Evolutionary conservation across 1,140 invertebrate species (phyloP).

Genomic region (Cheumatopsyche charites): DNA sequence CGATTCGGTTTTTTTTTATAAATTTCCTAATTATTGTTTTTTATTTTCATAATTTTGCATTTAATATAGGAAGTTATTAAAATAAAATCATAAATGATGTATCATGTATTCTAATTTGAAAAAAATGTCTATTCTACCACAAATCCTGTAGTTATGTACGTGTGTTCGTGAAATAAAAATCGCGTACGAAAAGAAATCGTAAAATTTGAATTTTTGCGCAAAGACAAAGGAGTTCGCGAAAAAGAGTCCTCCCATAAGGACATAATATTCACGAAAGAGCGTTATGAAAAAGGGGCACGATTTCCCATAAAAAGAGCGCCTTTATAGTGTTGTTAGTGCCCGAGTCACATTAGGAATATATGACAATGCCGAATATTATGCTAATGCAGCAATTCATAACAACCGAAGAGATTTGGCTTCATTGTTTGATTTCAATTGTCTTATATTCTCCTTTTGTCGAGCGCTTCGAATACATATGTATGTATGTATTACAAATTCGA

Average conservation of each 20-base stretch:
- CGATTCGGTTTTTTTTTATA: too few species aligned
- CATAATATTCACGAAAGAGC: slow-evolving; percentile 5
- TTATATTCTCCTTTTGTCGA: slow-evolving; percentile 28
- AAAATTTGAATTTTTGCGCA: slow-evolving; percentile 21
- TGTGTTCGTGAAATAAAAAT: too few species aligned
- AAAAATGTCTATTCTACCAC: not conserved
- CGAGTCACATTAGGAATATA: slow-evolving; percentile 23
- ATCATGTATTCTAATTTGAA: too few species aligned
- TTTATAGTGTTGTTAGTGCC: slow-evolving; percentile 30
- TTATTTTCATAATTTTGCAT: too few species aligned
- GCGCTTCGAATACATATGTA: not conserved
- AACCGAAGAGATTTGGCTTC: slow-evolving; percentile 29
- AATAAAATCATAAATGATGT: too few species aligned
- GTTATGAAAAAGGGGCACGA: not conserved
- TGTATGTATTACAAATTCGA: not conserved
- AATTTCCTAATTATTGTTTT: too few species aligned
- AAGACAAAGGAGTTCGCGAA: not conserved
- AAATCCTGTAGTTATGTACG: not conserved
- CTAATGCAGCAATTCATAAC: slow-evolving; percentile 34
- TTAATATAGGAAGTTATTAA: too few species aligned
- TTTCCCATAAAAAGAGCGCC: not conserved
- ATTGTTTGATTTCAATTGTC: slow-evolving; percentile 28
- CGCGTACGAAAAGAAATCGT: not conserved
- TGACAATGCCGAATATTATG: slow-evolving; percentile 31
- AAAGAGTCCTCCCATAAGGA: slow-evolving; percentile 3